A percentile compares a stretch with the other conserved stretches of the same genome.
Conservation (phyloP, 2,797 vertebrate species). For the Hippoglossus hippoglossus region DNA sequence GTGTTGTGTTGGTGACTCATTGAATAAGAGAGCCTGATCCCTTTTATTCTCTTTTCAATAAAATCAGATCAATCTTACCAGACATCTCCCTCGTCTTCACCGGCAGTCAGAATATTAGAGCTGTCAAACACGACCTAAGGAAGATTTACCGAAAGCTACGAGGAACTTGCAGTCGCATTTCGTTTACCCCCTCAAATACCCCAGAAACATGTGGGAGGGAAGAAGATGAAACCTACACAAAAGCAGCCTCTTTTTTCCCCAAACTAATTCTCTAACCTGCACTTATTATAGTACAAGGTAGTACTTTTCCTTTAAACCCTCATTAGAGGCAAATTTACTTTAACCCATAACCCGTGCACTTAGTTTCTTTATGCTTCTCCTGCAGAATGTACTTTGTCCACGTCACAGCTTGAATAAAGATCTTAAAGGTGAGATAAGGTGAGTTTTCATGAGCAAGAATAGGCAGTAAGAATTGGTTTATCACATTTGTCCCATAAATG, state of each 20-base stretch:
- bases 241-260: constrained; percentile 13
- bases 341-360: constrained; percentile 34
- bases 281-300: constrained; percentile 39
- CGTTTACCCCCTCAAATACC: not conserved
- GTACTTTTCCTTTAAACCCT: constrained; percentile 39
- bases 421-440: too few relatives aligned
- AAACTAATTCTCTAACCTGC: constrained; percentile 23
- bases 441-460: constrained; percentile 14
- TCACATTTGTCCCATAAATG: constrained; percentile 18
- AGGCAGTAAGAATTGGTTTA: constrained; percentile 9
- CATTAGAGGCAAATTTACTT: constrained; percentile 51
- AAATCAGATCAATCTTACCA: constrained; percentile 1
- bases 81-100: constrained; percentile 12
- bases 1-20: constrained; percentile 4
- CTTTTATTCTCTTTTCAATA: constrained; percentile 11
- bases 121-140: constrained; percentile 47
- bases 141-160: constrained; percentile 15
- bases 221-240: constrained; percentile 16
- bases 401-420: constrained; percentile 3
- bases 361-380: constrained; percentile 8
- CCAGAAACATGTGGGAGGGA: not conserved
- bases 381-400: constrained; percentile 14
- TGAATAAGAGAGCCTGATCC: constrained; percentile 1
- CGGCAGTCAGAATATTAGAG: constrained; percentile 24
- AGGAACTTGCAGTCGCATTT: constrained; percentile 7